These are phyloP conservation scores for Ciconia boyciana DNA, from an alignment of 2,113 vertebrate species.

Conservation along the genomic window DNA sequence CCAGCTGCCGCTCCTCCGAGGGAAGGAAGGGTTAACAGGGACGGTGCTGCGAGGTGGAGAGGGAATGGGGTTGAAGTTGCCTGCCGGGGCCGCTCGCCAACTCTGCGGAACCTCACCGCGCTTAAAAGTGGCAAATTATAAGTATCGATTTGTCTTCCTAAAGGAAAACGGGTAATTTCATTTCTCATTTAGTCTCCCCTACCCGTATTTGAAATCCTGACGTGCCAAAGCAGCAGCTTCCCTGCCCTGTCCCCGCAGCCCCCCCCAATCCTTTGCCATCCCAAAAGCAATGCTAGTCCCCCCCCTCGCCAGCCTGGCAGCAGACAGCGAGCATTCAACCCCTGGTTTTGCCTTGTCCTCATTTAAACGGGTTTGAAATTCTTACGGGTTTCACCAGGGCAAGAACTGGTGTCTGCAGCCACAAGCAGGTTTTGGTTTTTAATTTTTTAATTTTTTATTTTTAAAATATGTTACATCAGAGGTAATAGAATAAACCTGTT, in stretches of 20 bases:
- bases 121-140: background rate
- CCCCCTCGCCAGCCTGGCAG: background rate
- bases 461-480: background rate
- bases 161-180: background rate
- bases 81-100: background rate
- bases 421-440: background rate
- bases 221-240: background rate
- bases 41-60: background rate
- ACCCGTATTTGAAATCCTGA: background rate
- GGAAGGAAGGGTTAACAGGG: background rate
- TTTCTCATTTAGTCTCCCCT: background rate
- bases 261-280: background rate
- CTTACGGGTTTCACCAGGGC: background rate
- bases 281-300: background rate
- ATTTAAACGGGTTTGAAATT: background rate
- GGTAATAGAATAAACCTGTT: background rate
- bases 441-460: too few relatives aligned
- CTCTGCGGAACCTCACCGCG: background rate
- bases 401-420: background rate
- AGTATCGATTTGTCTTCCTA: background rate
- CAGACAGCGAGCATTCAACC: background rate
- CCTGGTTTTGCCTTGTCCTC: background rate
- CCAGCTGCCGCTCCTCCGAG: fast-evolving
- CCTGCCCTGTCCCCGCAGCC: background rate
- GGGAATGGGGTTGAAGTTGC: background rate